Conservation (phyloP, 2,113 vertebrate species). For the Phyllostomus discolor region DNA sequence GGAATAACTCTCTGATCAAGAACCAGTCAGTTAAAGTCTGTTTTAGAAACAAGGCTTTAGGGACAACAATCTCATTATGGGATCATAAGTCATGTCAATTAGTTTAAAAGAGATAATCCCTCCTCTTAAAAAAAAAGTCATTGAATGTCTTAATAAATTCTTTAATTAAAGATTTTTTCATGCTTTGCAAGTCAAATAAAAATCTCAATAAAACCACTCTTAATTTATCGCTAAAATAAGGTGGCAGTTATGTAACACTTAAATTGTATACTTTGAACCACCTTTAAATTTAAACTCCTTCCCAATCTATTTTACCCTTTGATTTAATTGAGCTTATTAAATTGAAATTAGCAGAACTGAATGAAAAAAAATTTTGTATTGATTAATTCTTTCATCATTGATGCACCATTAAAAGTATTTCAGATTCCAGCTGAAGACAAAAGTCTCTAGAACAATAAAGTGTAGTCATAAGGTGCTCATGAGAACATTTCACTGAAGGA, state of each 20-base stretch:
- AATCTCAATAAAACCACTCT: not conserved
- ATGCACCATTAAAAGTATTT: not conserved
- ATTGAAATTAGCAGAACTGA: not conserved
- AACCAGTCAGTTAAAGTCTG: not conserved
- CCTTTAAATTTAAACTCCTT: conserved; percentile 39
- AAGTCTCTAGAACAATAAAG: not conserved
- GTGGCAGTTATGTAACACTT: not conserved
- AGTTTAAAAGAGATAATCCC: not conserved
- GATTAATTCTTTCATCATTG: not conserved
- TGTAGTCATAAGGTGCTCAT: not conserved
- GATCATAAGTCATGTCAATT: not conserved
- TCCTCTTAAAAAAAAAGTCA: not conserved
- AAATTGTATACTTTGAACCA: not conserved
- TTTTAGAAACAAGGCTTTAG: not conserved
- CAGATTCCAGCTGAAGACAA: not conserved
- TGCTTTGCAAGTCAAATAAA: not conserved
- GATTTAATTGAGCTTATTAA: conserved; percentile 27
- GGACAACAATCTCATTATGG: not conserved
- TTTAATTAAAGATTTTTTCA: not conserved
- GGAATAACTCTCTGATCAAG: not conserved
- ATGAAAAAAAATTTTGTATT: not conserved
- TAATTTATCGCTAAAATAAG: conserved; percentile 43
- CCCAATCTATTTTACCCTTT: not conserved
- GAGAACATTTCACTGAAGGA: not conserved
- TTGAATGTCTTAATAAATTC: not conserved